A percentile compares a stretch with the other conserved stretches of the same genome.
Evolutionary conservation across 2,113 vertebrate species (phyloP).

Genomic region (Anhinga rufa): DNA sequence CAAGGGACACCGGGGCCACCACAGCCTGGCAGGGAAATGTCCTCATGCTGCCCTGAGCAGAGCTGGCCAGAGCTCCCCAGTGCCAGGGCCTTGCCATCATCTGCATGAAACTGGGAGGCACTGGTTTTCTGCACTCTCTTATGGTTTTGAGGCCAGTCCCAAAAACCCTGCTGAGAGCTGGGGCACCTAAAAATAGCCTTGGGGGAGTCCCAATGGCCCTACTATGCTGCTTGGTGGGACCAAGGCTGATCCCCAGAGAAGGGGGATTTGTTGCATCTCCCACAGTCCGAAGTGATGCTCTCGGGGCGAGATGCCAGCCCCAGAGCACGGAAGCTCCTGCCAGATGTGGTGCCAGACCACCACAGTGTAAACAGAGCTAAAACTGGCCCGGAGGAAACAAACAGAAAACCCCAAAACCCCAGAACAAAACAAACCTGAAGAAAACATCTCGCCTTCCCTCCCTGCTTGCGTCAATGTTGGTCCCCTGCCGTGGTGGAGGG

Average conservation of each 20-base stretch:
- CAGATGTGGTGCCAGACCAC: not conserved
- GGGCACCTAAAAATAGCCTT: not conserved
- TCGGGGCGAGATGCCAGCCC: not conserved
- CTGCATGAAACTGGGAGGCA: not conserved
- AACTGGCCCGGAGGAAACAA: not conserved
- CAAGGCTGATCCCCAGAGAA: not conserved
- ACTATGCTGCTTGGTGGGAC: not conserved
- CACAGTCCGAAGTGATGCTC: not conserved
- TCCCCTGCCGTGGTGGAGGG: not conserved
- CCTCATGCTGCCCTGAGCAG: not conserved
- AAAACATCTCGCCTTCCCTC: not conserved
- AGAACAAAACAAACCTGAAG: conserved; percentile 51
- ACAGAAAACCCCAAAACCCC: conserved; percentile 42
- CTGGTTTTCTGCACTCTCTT: not conserved
- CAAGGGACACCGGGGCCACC: not conserved
- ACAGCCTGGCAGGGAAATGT: not conserved
- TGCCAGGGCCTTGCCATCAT: not conserved
- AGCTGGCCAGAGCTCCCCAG: not conserved
- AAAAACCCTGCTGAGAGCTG: not conserved
- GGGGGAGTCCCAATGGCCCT: not conserved
- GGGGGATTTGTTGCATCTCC: not conserved
- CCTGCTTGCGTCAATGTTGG: not conserved
- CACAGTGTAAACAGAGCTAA: not conserved
- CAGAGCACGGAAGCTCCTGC: not conserved
- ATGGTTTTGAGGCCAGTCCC: not conserved